A percentile compares a stretch with the other conserved stretches of the same genome.
phyloP scores from a whole-genome alignment of 1,140 invertebrate genomes.

The Drosophila pseudoobscura region DNA sequence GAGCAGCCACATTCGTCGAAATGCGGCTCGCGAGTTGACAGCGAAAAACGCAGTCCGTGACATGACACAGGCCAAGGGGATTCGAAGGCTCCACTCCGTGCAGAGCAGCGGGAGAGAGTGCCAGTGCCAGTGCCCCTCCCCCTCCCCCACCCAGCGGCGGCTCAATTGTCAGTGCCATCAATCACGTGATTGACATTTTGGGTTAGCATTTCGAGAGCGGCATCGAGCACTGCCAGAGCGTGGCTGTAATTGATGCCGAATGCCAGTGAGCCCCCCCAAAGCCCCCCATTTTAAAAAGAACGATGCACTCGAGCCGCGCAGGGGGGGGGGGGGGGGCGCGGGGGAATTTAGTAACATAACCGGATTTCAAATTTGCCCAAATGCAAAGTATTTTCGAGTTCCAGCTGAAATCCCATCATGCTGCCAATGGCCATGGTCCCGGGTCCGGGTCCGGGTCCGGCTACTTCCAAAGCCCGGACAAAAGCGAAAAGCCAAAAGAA shows the following conservation, averaged over 20 bases:
- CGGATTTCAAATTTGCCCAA: constrained; percentile 63
- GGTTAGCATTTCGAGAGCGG: constrained; percentile 40
- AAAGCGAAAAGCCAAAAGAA: constrained; percentile 62
- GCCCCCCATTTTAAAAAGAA: constrained; percentile 2
- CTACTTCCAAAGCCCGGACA: constrained; percentile 62
- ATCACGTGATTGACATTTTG: constrained; percentile 68
- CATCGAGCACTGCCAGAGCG: constrained; percentile 31
- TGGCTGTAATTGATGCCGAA: constrained; percentile 60
- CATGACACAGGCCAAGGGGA: constrained; percentile 41
- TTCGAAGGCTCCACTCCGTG: neutral
- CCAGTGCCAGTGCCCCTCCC: neutral
- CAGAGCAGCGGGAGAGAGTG: neutral
- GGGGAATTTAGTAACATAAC: constrained; percentile 72
- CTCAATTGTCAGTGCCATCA: constrained; percentile 74
- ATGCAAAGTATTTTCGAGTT: constrained; percentile 71
- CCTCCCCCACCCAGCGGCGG: constrained; percentile 20
- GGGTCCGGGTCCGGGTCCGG: constrained; percentile 9
- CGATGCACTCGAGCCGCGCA: constrained; percentile 1
- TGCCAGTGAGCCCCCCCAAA: constrained; percentile 4
- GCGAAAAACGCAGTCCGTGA: constrained; percentile 50
- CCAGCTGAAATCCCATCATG: constrained; percentile 20
- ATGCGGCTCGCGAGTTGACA: constrained; percentile 59
- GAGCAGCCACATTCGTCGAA: constrained; percentile 57
- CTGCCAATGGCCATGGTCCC: too few species aligned
- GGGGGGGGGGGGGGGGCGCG: neutral